Evolutionary conservation across 2,797 vertebrate genomes (phyloP).

Genomic region (Coreius guichenoti): DNA sequence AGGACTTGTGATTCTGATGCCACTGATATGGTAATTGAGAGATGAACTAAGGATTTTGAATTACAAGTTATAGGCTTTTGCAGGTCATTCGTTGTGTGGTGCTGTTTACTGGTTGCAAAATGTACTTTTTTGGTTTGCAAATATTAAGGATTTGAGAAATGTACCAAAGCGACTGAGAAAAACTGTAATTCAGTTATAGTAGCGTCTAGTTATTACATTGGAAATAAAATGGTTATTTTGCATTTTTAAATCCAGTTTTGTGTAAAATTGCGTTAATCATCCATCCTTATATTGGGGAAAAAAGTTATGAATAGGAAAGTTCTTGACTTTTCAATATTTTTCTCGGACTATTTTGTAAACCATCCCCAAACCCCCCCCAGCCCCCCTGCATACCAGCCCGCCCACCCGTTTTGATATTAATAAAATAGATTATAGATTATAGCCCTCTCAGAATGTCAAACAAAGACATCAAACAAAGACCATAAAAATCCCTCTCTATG

Average conservation of each 20-base stretch:
- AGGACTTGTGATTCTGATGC: too few relatives aligned
- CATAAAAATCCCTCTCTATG: background rate
- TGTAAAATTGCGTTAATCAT: background rate
- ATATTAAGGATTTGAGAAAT: too few relatives aligned
- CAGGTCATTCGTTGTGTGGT: too few relatives aligned
- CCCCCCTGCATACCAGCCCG: too few relatives aligned
- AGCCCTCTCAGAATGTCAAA: background rate
- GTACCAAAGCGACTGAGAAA: too few relatives aligned
- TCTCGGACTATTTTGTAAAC: background rate
- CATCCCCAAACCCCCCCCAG: too few relatives aligned
- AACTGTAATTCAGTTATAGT: background rate
- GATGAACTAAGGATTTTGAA: too few relatives aligned
- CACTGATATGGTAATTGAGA: too few relatives aligned
- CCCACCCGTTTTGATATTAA: background rate
- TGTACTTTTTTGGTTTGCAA: too few relatives aligned
- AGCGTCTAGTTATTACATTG: background rate
- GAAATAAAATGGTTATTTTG: background rate
- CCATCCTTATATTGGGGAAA: background rate
- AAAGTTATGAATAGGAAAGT: background rate
- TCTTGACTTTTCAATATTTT: background rate
- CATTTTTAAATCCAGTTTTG: background rate
- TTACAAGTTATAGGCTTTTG: too few relatives aligned
- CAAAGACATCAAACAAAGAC: background rate
- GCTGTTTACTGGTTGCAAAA: too few relatives aligned
- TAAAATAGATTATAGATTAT: background rate